Evolutionary conservation across 1,140 invertebrate genomes (phyloP), one percentile per base, ranked within the genome.

Genomic region (Drosophila pandora): DNA sequence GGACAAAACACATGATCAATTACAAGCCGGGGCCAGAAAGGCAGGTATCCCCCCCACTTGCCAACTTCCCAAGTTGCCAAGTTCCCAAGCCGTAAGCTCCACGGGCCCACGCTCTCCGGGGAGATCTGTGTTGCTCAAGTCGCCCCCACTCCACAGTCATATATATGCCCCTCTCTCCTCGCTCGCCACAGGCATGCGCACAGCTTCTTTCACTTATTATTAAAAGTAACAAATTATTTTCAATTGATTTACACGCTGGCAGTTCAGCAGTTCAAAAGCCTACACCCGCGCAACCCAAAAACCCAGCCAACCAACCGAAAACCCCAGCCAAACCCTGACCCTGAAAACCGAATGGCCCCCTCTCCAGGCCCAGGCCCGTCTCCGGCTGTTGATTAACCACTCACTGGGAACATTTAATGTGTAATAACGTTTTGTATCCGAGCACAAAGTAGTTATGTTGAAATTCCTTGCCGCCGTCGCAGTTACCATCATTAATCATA

Each of bases 381-480:
- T 39, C 60, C 41, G 50, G 55, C 81, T 88, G 90, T 91, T 91
- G 90, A 91, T 91, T 91, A 90, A 91, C 90, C 90, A 90, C 90
- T 90, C 81, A 85, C 90, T 90, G 89, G 79, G 90, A 90, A 91
- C 90, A 91, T 91, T 91, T 91, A 91, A 91, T 91, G 90, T 91
- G 90, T 91, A 91, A 91, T 91, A 91, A 91, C 90, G 90, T 91
- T 91, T 91, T 91, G 90, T 91, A 91, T 89, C 79, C 81, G 83
- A 59, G 79, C 79, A 88, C 83, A 88, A 89, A 88, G 83, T 88
- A 88, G 84, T 88, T 88, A 88, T 89, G 83, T 88, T 88, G 83
- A 88, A 88, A 88, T 88, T 89, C 83, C 84, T 79, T 76, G 79
- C 65, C 61, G 76, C 76, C 79, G 77, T 65, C 76, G 67, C 48